These are phyloP conservation scores for Lepidurus packardi DNA, from an alignment of 1,140 invertebrate genomes.

Conservation along the genomic window DNA sequence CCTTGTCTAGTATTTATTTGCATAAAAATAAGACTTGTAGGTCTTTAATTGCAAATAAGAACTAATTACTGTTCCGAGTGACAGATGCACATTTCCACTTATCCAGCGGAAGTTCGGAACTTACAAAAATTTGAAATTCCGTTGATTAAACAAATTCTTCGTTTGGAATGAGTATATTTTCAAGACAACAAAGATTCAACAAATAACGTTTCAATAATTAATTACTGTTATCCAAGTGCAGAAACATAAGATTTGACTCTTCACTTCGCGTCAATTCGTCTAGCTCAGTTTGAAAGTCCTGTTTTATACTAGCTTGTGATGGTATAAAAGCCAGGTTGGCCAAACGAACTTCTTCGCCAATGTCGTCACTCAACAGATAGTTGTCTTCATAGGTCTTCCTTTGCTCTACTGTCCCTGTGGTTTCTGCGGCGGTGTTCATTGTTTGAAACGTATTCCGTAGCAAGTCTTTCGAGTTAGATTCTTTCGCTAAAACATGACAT, in stretches of 20 bases:
- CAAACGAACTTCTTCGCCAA: slow-evolving; percentile 32
- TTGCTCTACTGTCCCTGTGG: not conserved
- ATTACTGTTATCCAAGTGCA: not conserved
- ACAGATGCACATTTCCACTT: no score
- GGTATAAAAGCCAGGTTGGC: slow-evolving; percentile 33
- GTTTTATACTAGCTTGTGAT: not conserved
- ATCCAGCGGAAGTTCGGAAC: no score
- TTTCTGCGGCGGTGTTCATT: not conserved
- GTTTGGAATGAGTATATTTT: not conserved
- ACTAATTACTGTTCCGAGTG: no score
- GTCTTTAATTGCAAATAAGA: no score
- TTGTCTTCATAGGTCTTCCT: not conserved
- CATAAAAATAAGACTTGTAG: no score
- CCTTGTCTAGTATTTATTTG: no score
- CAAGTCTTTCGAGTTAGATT: not conserved
- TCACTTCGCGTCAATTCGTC: not conserved
- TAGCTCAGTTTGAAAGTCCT: not conserved
- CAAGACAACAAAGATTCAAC: not conserved
- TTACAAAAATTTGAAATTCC: no score
- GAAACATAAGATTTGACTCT: not conserved
- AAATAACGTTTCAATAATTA: not conserved
- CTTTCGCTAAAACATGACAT: slow-evolving; percentile 1
- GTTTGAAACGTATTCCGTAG: not conserved
- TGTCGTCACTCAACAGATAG: slow-evolving; percentile 22
- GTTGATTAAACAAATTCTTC: no score